A percentile compares a stretch with the other conserved stretches of the same genome.
Conservation (phyloP, 1,140 invertebrate species). For the Brachionus paranguensis region DNA sequence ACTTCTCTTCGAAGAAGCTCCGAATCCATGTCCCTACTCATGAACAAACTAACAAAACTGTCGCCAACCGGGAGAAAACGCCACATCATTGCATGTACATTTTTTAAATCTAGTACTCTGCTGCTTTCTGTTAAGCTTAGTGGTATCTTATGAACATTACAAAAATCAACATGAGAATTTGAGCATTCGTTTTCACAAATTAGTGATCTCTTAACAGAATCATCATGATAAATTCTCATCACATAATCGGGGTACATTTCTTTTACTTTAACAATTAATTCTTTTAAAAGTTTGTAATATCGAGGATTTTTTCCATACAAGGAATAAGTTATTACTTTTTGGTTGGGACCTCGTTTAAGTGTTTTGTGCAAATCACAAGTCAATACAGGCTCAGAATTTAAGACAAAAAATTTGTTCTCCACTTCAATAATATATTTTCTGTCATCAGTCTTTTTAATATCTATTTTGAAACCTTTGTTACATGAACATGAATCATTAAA, state of each 20-base stretch:
- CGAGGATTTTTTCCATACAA: not conserved
- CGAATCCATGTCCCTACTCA: constrained; percentile 22
- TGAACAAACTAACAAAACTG: not conserved
- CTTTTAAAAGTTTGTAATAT: not conserved
- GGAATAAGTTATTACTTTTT: constrained; percentile 5
- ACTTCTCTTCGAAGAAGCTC: not conserved
- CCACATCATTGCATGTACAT: constrained; percentile 19
- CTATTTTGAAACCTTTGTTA: not conserved
- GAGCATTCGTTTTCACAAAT: constrained; percentile 18
- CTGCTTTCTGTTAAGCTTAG: not conserved
- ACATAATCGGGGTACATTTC: not conserved
- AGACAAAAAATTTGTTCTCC: not conserved
- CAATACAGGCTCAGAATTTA: not conserved
- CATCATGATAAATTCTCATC: constrained; percentile 28
- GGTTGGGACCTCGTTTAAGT: constrained; percentile 8
- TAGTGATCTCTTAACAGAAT: not conserved
- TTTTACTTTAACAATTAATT: not conserved
- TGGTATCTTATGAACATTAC: constrained; percentile 9
- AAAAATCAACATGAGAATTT: constrained; percentile 26
- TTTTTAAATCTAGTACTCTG: not conserved
- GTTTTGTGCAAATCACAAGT: not conserved
- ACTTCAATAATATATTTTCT: not conserved
- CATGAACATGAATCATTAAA: not conserved
- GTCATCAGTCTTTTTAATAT: not conserved
- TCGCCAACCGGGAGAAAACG: constrained; percentile 3